Evolutionary conservation across 2,113 vertebrate species (phyloP).

Genomic region (Ailuropoda melanoleuca): DNA sequence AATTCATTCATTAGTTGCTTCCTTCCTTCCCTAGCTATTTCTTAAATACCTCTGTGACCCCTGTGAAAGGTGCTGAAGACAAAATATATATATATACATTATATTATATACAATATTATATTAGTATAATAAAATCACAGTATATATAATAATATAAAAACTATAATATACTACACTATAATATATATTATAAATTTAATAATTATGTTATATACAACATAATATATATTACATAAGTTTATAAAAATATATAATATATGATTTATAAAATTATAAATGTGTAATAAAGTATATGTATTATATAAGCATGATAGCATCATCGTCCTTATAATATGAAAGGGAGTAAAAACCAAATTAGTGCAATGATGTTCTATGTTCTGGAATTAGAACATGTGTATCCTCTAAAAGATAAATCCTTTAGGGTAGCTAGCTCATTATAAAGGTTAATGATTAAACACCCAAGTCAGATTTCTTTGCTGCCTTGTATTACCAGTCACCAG

Average conservation of each 20-base stretch:
- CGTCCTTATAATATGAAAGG: not conserved
- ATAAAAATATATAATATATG: not conserved
- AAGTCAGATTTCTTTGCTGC: not conserved
- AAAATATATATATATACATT: not conserved
- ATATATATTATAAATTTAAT: not conserved
- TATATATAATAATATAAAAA: not conserved
- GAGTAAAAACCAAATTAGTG: not conserved
- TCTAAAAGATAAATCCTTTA: not conserved
- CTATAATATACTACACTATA: not conserved
- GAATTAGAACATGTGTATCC: not conserved
- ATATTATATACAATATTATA: not conserved
- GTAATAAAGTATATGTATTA: not conserved
- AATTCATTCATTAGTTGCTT: not conserved
- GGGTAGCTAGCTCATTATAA: not conserved
- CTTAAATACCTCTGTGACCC: not conserved
- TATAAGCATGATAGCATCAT: not conserved
- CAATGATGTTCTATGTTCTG: not conserved
- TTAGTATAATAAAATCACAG: not conserved
- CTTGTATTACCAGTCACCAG: not conserved
- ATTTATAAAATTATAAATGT: not conserved
- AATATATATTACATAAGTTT: no score
- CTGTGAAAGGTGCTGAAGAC: not conserved
- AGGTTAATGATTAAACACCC: not conserved
- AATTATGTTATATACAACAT: not conserved
- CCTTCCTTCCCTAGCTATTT: not conserved